These are phyloP conservation scores for Graptemys geographica DNA, from an alignment of 2,797 vertebrate species.

Conservation along the genomic window DNA sequence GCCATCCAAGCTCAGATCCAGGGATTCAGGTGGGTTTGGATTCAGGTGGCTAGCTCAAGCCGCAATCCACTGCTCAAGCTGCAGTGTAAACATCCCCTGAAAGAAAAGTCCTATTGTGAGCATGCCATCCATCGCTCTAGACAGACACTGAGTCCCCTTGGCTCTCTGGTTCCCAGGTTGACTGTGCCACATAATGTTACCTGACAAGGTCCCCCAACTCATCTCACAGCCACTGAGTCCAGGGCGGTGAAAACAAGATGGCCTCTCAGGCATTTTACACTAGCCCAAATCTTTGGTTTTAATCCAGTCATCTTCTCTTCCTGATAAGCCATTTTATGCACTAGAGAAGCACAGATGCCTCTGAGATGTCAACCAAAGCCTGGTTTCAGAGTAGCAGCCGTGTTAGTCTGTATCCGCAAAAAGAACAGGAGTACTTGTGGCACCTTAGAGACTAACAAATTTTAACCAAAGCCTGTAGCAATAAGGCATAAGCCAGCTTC, in stretches of 20 bases:
- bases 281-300: not conserved
- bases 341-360: not conserved
- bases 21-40: not conserved
- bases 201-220: not conserved
- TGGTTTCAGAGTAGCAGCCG: no score
- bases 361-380: not conserved
- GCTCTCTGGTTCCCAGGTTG: not conserved
- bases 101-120: not conserved
- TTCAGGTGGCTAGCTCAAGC: not conserved
- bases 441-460: no score
- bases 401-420: no score
- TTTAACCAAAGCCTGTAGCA: not conserved
- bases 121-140: rapidly evolving
- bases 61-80: not conserved
- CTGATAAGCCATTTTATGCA: not conserved
- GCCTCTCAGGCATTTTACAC: not conserved
- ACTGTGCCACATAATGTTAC: rapidly evolving
- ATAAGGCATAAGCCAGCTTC: not conserved
- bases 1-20: not conserved
- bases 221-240: not conserved
- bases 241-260: not conserved
- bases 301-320: rapidly evolving
- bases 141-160: rapidly evolving
- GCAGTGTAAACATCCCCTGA: not conserved
- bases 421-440: no score